Evolutionary conservation across 2,888 invertebrate genomes (phyloP), one percentile per base, ranked within the genome.

Genomic region (Tachina grossa): DNA sequence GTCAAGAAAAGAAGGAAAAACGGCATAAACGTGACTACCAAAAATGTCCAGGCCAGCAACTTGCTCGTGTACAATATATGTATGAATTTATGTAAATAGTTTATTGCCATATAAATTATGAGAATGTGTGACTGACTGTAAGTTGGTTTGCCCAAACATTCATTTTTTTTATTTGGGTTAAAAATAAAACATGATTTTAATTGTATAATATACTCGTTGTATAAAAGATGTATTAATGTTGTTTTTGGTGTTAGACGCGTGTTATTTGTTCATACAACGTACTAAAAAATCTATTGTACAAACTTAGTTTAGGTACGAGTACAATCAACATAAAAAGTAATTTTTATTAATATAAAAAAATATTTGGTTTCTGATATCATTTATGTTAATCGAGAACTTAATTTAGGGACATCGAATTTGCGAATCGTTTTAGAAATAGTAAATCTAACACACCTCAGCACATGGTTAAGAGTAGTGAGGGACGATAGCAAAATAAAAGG

Each of bases 21-120:
- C 51, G 13, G 2, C 43, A 72, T 19, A 83, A 83, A 78, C 77
- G 83, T 78, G 77, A 83, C 83, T 66, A 61, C 72, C 77, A 72
- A 83, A 83, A 83, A 51, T 66, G 63, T 57, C 49, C 63, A 72
- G 43, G 51, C 19, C 72, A 72, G 72, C 65, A 53, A 82, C 45
- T 10, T 13, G 43, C 14, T 68, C 59, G 10, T 61, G 45, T 47
- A 45, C 14, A 43, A 68, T 39, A 61, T 55, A 31, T 31, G 31
- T 31, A 31, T 31, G 31, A 6, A 31, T 1, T 0, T 31, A 31
- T 6, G 31, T 31, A 68, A 22, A 47, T 47, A 65, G 71, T 77
- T 77, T 63, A 63, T 55, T 76, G 81, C 31, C 76, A 63, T 47
- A 65, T 53, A 39, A 39, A 19, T 39, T 55, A 41, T 55, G 76